Evolutionary conservation across 64 coral and sea anemone genomes (phyloP).

Genomic region (Actinia tenebrosa): DNA sequence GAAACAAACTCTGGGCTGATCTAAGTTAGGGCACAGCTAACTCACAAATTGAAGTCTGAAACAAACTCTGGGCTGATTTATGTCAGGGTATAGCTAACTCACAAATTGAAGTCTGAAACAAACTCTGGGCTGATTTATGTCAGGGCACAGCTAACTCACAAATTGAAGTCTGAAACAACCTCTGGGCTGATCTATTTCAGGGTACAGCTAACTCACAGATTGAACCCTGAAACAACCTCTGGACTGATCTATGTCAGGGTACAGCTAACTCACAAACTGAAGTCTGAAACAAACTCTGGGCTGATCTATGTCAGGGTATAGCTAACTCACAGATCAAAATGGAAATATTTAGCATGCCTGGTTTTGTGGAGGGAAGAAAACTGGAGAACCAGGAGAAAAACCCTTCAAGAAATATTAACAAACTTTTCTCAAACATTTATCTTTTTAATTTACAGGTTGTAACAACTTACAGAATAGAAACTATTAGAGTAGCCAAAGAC

Average conservation of each 20-base stretch:
- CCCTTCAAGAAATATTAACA: too few relatives aligned
- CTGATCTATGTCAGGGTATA: not conserved
- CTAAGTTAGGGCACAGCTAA: too few relatives aligned
- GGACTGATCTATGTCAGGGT: too few relatives aligned
- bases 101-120: too few relatives aligned
- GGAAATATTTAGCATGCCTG: too few relatives aligned
- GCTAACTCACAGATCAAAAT: not conserved
- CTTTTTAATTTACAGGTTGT: constrained; percentile 62
- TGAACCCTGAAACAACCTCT: too few relatives aligned
- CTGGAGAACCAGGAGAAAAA: too few relatives aligned
- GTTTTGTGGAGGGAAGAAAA: too few relatives aligned
- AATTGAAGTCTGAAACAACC: not conserved
- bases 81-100: not conserved
- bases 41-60: not conserved
- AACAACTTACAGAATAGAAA: constrained; percentile 95
- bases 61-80: not conserved
- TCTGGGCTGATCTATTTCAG: not conserved
- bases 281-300: not conserved
- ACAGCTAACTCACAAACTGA: too few relatives aligned
- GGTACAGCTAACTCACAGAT: not conserved
- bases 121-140: too few relatives aligned
- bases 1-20: too few relatives aligned
- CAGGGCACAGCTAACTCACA: too few relatives aligned
- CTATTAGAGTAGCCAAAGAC: constrained; percentile 81
- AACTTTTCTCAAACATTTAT: not conserved